These are phyloP conservation scores for Neoaliturus tenellus DNA, from an alignment of 2,888 invertebrate species.

Conservation along the genomic window DNA sequence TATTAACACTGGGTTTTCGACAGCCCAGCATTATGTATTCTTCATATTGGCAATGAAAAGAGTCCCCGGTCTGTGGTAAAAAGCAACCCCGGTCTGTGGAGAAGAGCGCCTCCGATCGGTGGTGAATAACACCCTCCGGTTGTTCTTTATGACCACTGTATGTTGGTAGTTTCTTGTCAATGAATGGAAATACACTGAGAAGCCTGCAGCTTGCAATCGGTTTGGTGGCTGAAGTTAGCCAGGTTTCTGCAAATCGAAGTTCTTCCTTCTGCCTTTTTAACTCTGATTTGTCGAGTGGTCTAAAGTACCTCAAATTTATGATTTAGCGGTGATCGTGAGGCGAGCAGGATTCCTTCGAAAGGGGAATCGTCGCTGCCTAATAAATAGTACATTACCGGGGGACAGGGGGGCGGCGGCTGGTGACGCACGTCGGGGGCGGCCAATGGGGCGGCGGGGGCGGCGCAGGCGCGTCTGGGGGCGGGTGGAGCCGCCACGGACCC, in stretches of 20 bases:
- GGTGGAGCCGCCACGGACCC: constrained; percentile 70
- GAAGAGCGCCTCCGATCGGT: too few relatives aligned
- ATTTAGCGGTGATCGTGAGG: constrained; percentile 10
- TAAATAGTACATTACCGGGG: constrained; percentile 35
- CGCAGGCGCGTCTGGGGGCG: constrained; percentile 61
- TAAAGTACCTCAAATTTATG: constrained; percentile 34
- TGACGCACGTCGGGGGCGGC: constrained; percentile 19
- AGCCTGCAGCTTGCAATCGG: neutral
- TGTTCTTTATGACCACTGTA: too few relatives aligned
- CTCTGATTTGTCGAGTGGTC: constrained; percentile 28
- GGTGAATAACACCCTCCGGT: too few relatives aligned
- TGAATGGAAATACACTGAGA: neutral
- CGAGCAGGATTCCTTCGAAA: constrained; percentile 15
- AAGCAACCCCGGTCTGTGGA: too few relatives aligned
- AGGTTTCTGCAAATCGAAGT: neutral
- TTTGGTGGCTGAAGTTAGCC: neutral
- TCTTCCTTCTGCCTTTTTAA: neutral
- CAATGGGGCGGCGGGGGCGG: constrained; percentile 70
- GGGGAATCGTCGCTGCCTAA: constrained; percentile 36
- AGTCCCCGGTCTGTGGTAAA: too few relatives aligned
- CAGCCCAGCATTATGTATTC: too few relatives aligned
- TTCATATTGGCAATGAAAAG: too few relatives aligned
- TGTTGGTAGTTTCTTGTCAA: neutral
- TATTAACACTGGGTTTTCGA: too few relatives aligned
- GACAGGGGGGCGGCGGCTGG: neutral